These are phyloP conservation scores for Scaeva pyrastri DNA, from an alignment of 2,888 invertebrate species.

Conservation along the genomic window DNA sequence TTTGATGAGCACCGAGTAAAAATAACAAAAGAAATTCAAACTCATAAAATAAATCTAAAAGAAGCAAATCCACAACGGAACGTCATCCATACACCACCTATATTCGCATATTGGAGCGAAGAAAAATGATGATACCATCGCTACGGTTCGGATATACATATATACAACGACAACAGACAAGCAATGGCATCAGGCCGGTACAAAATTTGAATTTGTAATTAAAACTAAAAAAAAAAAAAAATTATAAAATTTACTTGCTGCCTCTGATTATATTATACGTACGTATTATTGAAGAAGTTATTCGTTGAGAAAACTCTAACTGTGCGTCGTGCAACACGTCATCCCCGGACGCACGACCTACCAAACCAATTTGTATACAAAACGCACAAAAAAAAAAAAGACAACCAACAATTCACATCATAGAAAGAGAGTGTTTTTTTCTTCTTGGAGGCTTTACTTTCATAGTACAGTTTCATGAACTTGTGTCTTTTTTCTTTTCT, in stretches of 20 bases:
- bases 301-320: conserved; percentile 48
- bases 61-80: conserved; percentile 64
- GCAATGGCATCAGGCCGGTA: conserved; percentile 52
- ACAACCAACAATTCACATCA: neutral
- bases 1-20: conserved; percentile 64
- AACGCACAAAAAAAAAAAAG: conserved; percentile 38
- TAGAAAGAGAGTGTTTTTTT: conserved; percentile 35
- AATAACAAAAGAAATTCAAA: conserved; percentile 70
- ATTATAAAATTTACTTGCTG: conserved; percentile 44
- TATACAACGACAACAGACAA: neutral
- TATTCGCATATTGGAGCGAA: conserved; percentile 70
- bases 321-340: conserved; percentile 64
- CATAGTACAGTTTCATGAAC: conserved; percentile 54
- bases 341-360: conserved; percentile 66
- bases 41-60: conserved; percentile 66
- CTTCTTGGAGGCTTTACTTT: conserved; percentile 31
- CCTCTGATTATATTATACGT: conserved; percentile 36
- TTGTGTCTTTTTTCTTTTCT: conserved; percentile 40
- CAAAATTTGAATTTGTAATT: conserved; percentile 69
- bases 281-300: conserved; percentile 55
- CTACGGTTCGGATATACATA: conserved; percentile 17
- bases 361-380: conserved; percentile 55
- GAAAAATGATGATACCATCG: conserved; percentile 66
- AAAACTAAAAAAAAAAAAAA: conserved; percentile 42
- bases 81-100: conserved; percentile 66